Conservation (phyloP, 2,888 invertebrate species). For the Spilosoma lubricipeda region DNA sequence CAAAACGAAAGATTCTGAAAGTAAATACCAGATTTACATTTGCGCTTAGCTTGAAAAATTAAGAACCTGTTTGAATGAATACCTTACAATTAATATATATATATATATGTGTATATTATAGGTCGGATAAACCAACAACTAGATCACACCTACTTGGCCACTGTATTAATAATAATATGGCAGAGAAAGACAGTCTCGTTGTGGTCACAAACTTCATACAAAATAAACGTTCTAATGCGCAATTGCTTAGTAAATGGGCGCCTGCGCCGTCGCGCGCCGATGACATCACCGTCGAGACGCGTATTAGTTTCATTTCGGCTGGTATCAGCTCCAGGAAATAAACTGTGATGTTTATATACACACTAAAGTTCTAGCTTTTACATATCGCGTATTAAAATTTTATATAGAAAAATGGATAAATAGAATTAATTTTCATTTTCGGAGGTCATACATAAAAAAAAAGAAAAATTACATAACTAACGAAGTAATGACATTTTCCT, state of each 20-base stretch:
- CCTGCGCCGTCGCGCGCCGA: slow-evolving; percentile 2
- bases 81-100: background rate
- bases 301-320: slow-evolving; percentile 16
- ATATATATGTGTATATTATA: background rate
- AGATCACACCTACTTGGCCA: no score
- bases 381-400: slow-evolving; percentile 1
- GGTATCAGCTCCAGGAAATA: slow-evolving; percentile 26
- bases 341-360: slow-evolving; percentile 16
- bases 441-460: no score
- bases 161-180: background rate
- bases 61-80: background rate
- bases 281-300: slow-evolving; percentile 43
- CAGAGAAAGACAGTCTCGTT: background rate
- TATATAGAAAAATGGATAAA: slow-evolving; percentile 12
- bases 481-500: no score
- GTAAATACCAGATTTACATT: no score
- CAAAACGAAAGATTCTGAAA: no score
- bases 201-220: slow-evolving; percentile 9
- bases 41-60: background rate
- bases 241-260: slow-evolving; percentile 24
- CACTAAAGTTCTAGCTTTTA: slow-evolving; percentile 9
- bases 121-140: background rate
- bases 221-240: slow-evolving; percentile 24
- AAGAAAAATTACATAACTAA: background rate
- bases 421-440: no score